Evolutionary conservation across 2,797 vertebrate species (phyloP).

Genomic region (Danio jaintianensis): DNA sequence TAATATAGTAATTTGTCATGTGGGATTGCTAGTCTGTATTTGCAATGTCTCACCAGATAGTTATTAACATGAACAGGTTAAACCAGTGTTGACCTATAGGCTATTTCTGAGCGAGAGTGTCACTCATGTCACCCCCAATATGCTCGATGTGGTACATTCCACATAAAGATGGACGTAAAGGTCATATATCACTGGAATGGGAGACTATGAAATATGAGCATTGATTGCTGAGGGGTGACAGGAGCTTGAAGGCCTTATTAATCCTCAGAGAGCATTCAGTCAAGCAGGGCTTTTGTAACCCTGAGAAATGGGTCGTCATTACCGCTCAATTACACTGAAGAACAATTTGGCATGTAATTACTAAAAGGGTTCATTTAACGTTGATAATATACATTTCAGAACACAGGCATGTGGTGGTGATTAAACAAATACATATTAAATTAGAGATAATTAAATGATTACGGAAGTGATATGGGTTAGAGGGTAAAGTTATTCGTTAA

Average conservation of each 20-base stretch:
- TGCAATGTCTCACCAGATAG: too few species aligned
- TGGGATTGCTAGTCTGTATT: not conserved
- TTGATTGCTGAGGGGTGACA: slow-evolving; percentile 49
- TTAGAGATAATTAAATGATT: not conserved
- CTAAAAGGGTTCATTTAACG: slow-evolving; percentile 34
- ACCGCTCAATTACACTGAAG: slow-evolving; percentile 44
- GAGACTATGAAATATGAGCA: slow-evolving; percentile 39
- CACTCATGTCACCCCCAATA: not conserved
- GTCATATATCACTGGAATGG: slow-evolving; percentile 51
- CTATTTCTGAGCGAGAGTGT: slow-evolving; percentile 9
- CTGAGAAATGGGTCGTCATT: slow-evolving; percentile 39
- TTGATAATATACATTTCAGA: slow-evolving; percentile 24
- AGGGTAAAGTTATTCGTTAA: not conserved
- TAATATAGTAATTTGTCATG: too few species aligned
- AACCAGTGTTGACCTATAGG: slow-evolving; percentile 26
- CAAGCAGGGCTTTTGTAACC: slow-evolving; percentile 42
- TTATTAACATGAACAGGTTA: too few species aligned
- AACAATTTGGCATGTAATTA: slow-evolving; percentile 39
- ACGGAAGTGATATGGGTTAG: not conserved
- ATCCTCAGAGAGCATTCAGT: slow-evolving; percentile 47
- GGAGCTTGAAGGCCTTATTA: slow-evolving; percentile 49
- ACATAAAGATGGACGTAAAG: slow-evolving; percentile 24
- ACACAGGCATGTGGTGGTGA: slow-evolving; percentile 1
- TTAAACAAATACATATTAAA: slow-evolving; percentile 13
- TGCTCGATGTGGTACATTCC: slow-evolving; percentile 15